Evolutionary conservation across 2,888 invertebrate genomes (phyloP), one percentile per base, ranked within the genome.

Genomic region (Andrena camellia): DNA sequence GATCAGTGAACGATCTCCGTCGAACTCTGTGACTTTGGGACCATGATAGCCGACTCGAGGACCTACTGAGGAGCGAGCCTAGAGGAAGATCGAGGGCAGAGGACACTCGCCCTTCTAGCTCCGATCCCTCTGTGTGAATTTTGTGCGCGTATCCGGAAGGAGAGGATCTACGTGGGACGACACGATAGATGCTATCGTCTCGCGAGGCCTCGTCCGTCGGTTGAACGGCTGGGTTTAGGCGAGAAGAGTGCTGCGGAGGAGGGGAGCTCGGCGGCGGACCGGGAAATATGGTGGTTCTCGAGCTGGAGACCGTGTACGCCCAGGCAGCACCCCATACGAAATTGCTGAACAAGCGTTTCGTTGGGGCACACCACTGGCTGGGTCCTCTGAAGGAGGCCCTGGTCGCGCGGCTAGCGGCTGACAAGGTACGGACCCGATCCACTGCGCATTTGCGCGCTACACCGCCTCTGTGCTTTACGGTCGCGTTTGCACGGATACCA

Each of bases 321-420:
- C 97, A 97, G 94, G 96, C 97, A 90, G 96, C 97, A 91, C 96
- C 97, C 92, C 97, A 97, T 90, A 95, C 98, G 94, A 98, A 98
- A 96, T 97, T 98, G 96, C 96, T 98, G 95, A 97, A 97, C 93
- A 98, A 98, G 95, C 96, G 98, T 93, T 98, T 97, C 95, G 97
- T 98, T 94, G 97, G 97, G 95, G 96, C 98, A 94, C 98, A 98
- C 94, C 97, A 97, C 95, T 98, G 97, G 97, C 95, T 98, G 93
- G 97, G 97, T 93, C 98, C 98, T 89, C 96, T 95, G 74, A 95
- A 95, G 91, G 95, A 95, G 90, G 94, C 94, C 74, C 93, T 95
- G 90, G 94, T 95, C 79, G 94, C 94, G 31, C 86, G 94, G 78
- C 92, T 97, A 92, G 96, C 97, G 88, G 96, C 94, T 95, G 95